Evolutionary conservation across 2,888 invertebrate species (phyloP).

Genomic region (Dusona sp.): DNA sequence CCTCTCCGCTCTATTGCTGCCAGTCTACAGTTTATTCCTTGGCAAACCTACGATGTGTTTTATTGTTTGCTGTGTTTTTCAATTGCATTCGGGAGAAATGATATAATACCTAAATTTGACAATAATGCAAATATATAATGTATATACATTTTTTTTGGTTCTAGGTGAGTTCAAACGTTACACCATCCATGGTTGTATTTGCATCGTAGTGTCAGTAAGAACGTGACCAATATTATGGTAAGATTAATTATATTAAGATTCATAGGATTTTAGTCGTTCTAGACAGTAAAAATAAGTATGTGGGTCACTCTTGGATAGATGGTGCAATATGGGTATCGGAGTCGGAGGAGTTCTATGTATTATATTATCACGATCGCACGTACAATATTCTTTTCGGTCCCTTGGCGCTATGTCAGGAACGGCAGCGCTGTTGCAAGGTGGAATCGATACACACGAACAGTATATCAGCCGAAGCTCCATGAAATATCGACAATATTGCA

Average conservation of each 20-base stretch:
- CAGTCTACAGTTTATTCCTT: conserved; percentile 37
- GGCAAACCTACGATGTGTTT: conserved; percentile 1
- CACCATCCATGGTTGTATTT: conserved; percentile 5
- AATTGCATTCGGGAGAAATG: not conserved
- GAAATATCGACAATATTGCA: conserved; percentile 67
- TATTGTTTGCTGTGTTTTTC: not conserved
- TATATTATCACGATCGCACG: conserved; percentile 50
- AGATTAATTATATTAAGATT: conserved; percentile 39
- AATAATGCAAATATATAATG: conserved; percentile 2
- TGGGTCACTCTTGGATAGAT: conserved; percentile 34
- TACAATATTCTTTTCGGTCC: conserved; percentile 56
- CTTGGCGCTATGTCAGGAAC: conserved; percentile 42
- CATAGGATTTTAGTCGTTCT: conserved; percentile 3
- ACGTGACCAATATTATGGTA: conserved; percentile 22
- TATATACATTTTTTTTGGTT: conserved; percentile 61
- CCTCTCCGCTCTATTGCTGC: conserved; percentile 32
- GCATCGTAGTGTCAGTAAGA: not conserved
- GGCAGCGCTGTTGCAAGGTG: conserved; percentile 21
- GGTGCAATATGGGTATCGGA: conserved; percentile 11
- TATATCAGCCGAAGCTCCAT: conserved; percentile 26
- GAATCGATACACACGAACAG: conserved; percentile 52
- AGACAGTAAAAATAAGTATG: conserved; percentile 45
- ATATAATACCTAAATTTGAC: not conserved
- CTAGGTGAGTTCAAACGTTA: conserved; percentile 69
- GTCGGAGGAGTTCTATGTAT: conserved; percentile 11